These are phyloP conservation scores for Ryuthela nishihirai DNA, from an alignment of 2,888 invertebrate species.

Conservation along the genomic window DNA sequence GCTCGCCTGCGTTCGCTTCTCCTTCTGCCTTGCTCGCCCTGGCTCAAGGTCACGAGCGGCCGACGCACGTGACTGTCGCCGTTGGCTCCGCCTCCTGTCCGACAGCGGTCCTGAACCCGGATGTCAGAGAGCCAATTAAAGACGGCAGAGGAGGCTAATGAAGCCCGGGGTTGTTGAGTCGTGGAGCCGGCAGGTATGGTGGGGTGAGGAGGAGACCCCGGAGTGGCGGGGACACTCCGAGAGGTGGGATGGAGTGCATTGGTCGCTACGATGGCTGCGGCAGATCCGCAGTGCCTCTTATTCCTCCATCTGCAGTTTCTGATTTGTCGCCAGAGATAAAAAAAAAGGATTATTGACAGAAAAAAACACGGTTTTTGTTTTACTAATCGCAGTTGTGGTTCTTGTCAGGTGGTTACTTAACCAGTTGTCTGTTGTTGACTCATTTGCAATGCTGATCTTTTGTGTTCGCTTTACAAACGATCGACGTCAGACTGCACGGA, in stretches of 20 bases:
- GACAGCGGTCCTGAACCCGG: conserved; percentile 38
- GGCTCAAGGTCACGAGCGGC: conserved; percentile 28
- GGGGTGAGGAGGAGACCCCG: background rate
- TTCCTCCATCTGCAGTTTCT: too few species aligned
- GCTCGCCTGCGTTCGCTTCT: background rate
- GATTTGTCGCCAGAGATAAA: too few species aligned
- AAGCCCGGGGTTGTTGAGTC: conserved; percentile 25
- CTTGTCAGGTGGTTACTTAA: too few species aligned
- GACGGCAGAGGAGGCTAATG: conserved; percentile 7
- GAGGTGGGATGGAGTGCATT: background rate
- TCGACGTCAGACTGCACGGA: too few species aligned
- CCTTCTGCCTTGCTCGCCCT: background rate
- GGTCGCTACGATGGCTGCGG: background rate
- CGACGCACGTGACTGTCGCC: conserved; percentile 37
- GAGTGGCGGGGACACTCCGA: conserved; percentile 4
- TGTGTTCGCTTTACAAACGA: too few species aligned
- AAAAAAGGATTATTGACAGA: too few species aligned
- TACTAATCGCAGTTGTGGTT: too few species aligned
- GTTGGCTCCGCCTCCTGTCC: conserved; percentile 28
- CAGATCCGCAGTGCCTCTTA: too few species aligned
- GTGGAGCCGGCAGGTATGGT: conserved; percentile 19
- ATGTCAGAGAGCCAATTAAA: conserved; percentile 36
- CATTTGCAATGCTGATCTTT: too few species aligned
- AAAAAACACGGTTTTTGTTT: too few species aligned
- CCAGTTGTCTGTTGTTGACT: too few species aligned